Evolutionary conservation across 2,113 vertebrate genomes (phyloP), one percentile per base, ranked within the genome.

Genomic region (Oryzias celebensis): DNA sequence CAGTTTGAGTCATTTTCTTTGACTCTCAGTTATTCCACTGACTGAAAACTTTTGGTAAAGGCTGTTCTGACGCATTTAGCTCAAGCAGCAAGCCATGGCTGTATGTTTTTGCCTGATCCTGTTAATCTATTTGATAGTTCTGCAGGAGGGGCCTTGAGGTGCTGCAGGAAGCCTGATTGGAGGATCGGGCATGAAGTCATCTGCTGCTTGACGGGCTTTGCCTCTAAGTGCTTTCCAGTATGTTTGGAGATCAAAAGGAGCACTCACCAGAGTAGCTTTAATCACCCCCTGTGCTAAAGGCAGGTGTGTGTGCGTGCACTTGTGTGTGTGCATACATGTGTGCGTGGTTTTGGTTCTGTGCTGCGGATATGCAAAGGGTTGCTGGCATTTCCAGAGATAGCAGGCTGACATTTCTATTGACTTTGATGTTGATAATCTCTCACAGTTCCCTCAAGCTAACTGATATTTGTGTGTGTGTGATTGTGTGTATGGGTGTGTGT

Each of bases 401-500:
- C 92, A 90, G 91, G 84, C 90, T 91, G 93, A 95, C 96, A 96
- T 98, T 98, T 97, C 93, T 93, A 92, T 87, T 91, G 90, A 93
- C 95, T 97, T 96, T 98, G 95, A 98, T 95, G 95, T 95, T 94
- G 92, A 94, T 96, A 95, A 96, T 95, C 95, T 93, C 93, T 94
- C 90, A 95, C 93, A 93, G 91, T 93, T 93, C 85, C 85, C 81
- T 62, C 80, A 88, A 88, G 89, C 86, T 83, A 84, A 73, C 70
- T 78, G 85, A 87, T 85, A 83, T 36, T 75, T 71, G 46, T 52
- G 17, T 75, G 62, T 75, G 80, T 52, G 58, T 59, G 20, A 20
- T 20, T 20, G 20, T 20, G 20, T 20, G 20, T 85, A 83, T 36
- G 74, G 68, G 46, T 52, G 17, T 75, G 62, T 75, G 80, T 52